Evolutionary conservation across 2,113 vertebrate species (phyloP).

Genomic region (Oncorhynchus mykiss): DNA sequence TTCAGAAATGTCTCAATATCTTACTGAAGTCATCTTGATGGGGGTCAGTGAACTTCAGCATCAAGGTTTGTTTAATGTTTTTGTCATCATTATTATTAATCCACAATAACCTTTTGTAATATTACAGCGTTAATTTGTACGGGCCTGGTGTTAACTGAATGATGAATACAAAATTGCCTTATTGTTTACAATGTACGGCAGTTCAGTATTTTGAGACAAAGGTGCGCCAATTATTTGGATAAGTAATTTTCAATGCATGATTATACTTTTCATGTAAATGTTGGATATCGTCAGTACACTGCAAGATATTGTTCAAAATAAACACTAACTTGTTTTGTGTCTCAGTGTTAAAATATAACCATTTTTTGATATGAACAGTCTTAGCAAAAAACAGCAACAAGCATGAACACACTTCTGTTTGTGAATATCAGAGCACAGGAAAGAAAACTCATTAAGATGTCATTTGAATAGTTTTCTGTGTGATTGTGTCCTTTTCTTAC

Average conservation of each 20-base stretch:
- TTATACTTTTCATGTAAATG: conserved; percentile 12
- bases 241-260: conserved; percentile 1
- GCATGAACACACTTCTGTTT: too few relatives aligned
- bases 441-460: too few relatives aligned
- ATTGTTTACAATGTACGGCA: not conserved
- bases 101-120: not conserved
- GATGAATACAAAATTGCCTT: conserved; percentile 33
- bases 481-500: too few relatives aligned
- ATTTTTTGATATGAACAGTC: too few relatives aligned
- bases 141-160: conserved; percentile 32
- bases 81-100: not conserved
- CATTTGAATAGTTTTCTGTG: too few relatives aligned
- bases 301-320: not conserved
- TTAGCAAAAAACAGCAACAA: too few relatives aligned
- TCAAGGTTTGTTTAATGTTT: not conserved
- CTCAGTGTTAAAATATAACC: not conserved
- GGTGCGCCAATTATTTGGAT: not conserved
- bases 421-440: too few relatives aligned
- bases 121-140: not conserved
- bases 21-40: not conserved
- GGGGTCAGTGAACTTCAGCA: not conserved
- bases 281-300: not conserved
- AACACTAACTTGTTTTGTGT: not conserved
- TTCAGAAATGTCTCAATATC: not conserved
- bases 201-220: conserved; percentile 4